Evolutionary conservation across 2,888 invertebrate species (phyloP).

Genomic region (Scaptomyza cyrtandrae): DNA sequence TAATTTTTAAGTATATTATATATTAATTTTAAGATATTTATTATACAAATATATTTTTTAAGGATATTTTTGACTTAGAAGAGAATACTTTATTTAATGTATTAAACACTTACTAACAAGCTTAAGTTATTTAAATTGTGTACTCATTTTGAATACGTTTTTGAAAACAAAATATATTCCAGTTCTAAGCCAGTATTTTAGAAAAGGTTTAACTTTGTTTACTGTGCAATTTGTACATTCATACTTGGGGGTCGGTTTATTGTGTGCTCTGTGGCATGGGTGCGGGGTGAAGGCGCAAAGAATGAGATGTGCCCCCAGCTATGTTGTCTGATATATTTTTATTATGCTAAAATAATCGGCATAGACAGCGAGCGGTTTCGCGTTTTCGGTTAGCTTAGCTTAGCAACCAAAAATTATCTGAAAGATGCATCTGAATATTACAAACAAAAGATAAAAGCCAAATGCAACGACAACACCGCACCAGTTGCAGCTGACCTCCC

Average conservation of each 20-base stretch:
- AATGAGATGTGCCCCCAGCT: slow-evolving; percentile 42
- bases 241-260: slow-evolving; percentile 3
- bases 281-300: slow-evolving; percentile 24
- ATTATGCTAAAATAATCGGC: slow-evolving; percentile 79
- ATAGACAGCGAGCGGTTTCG: slow-evolving; percentile 61
- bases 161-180: too few relatives aligned
- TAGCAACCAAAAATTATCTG: slow-evolving; percentile 72
- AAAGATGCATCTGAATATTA: slow-evolving; percentile 80
- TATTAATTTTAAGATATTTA: too few relatives aligned
- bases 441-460: slow-evolving; percentile 80
- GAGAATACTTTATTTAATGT: too few relatives aligned
- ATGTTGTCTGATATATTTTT: slow-evolving; percentile 73
- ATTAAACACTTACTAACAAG: too few relatives aligned
- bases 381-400: slow-evolving; percentile 67
- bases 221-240: neutral
- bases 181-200: neutral
- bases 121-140: too few relatives aligned
- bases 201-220: neutral
- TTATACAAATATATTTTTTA: too few relatives aligned
- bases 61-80: too few relatives aligned
- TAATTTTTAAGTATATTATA: too few relatives aligned
- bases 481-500: slow-evolving; percentile 32
- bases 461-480: slow-evolving; percentile 75
- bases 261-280: slow-evolving; percentile 32
- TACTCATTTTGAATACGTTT: too few relatives aligned